Base-by-base conservation (phyloP, 2,113 vertebrate genomes). In the Mormyrus iriodes region DNA sequence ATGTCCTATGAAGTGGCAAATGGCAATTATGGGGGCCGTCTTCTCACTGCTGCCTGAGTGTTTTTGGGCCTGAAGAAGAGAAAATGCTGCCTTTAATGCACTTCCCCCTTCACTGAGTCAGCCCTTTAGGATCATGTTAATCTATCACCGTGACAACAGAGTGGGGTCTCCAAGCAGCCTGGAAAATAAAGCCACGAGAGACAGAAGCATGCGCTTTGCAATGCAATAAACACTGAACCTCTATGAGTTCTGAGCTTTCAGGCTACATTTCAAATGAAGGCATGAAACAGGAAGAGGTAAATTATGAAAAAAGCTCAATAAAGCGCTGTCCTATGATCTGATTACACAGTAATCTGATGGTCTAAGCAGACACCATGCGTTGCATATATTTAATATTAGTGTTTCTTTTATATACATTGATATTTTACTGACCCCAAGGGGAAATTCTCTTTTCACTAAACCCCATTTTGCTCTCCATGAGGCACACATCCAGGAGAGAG, bases 61-160 rank as follows among this genome's bases (percentile, higher is more conserved):
- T 82, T 58, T 35, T 17, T 49, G n/a, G 27, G 61, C 19, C 46
- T 42, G 53, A 21, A 76, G 83, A 85, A 44, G 42, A 65, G 49
- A 24, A 85, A 69, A 83, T 65, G 44, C 9, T 82, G 69, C 88
- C 27, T 24, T n/a, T 55, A 48, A 53, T 52, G 19, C 42, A 51
- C 69, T 76, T 76, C 83, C 65, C 58, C 53, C 83, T 89, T 55
- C 48, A 53, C 39, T 87, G 85, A 87, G 31, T 55, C 84, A 90
- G 85, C 85, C 27, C 58, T 31, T 10, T 61, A 65, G 49, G 12
- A 76, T 79, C 84, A 90, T 79, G 61, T 48, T 87, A 90, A 87
- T 90, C 89, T 90, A 65, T 90, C 73, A 12, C 61, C 49, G 86
- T 87, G 89, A 87, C 89, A 87, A 87, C 89, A 48, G 61, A 90